Conservation (phyloP, 2,113 vertebrate species). For the Saguinus midas region DNA sequence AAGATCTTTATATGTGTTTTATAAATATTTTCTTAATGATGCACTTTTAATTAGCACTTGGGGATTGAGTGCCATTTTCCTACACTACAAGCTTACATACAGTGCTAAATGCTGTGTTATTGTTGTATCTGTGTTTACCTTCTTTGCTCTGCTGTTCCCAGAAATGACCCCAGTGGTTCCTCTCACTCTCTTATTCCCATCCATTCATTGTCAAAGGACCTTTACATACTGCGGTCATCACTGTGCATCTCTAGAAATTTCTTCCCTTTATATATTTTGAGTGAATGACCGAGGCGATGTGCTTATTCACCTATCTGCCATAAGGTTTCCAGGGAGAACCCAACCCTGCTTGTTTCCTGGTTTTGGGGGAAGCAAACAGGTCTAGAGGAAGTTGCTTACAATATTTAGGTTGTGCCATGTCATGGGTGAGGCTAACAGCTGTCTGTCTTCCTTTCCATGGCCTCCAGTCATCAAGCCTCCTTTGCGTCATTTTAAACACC, state of each 20-base stretch:
- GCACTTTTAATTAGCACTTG: background rate
- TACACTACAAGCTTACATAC: background rate
- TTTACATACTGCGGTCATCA: background rate
- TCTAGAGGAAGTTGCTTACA: background rate
- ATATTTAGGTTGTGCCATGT: background rate
- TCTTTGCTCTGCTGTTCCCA: background rate
- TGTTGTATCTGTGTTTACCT: accelerated
- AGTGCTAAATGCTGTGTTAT: background rate
- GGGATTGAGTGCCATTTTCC: background rate
- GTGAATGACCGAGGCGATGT: background rate
- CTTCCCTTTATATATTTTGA: background rate
- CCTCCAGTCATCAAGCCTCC: slow-evolving; percentile 83
- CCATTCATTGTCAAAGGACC: background rate
- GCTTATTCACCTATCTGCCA: background rate
- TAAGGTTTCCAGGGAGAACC: background rate
- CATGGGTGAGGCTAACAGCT: background rate
- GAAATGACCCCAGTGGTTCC: accelerated
- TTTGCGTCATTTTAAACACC: slow-evolving; percentile 84
- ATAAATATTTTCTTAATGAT: background rate
- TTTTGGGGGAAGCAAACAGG: background rate
- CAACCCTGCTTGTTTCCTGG: background rate
- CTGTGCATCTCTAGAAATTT: background rate
- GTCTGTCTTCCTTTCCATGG: slow-evolving; percentile 70
- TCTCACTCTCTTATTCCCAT: background rate
- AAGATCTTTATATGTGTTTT: background rate